Percentiles rank a stretch among this genome's conserved stretches.
Evolutionary conservation across 2,113 vertebrate genomes (phyloP).

Genomic region (Halichoeres trimaculatus): DNA sequence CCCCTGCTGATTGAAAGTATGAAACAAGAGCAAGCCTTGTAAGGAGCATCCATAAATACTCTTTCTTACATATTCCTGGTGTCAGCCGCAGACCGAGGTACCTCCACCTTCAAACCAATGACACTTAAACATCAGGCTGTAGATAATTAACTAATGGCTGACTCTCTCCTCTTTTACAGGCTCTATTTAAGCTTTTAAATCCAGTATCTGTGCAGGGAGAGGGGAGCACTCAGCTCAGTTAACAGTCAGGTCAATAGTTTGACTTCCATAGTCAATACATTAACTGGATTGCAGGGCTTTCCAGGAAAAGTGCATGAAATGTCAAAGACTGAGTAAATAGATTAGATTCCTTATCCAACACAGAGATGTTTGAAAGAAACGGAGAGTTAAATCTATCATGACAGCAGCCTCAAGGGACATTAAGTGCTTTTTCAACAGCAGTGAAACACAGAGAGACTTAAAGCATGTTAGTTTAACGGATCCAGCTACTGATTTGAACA

Average conservation of each 20-base stretch:
- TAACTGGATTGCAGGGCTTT: constrained; percentile 27
- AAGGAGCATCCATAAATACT: no score
- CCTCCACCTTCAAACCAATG: background rate
- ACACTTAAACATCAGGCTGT: constrained; percentile 36
- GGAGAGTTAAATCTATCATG: no score
- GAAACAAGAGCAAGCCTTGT: no score
- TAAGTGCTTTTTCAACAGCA: no score
- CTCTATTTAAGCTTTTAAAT: constrained; percentile 24
- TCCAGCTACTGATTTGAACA: no score
- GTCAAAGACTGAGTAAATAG: background rate
- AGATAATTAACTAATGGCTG: constrained; percentile 68
- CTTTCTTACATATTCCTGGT: constrained; percentile 21
- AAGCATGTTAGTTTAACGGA: no score
- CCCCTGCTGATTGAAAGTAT: no score
- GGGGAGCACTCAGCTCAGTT: constrained; percentile 38
- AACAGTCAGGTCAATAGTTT: constrained; percentile 44
- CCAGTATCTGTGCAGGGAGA: constrained; percentile 7
- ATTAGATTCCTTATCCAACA: constrained; percentile 5
- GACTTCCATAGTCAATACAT: constrained; percentile 25
- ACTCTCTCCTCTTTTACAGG: constrained; percentile 8
- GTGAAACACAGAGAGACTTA: no score
- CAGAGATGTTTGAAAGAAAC: background rate
- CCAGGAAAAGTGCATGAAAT: background rate
- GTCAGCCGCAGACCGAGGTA: constrained; percentile 33
- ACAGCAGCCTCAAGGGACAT: no score